Conservation (phyloP, 2,888 invertebrate species). For the Caenorhabditis sp. region DNA sequence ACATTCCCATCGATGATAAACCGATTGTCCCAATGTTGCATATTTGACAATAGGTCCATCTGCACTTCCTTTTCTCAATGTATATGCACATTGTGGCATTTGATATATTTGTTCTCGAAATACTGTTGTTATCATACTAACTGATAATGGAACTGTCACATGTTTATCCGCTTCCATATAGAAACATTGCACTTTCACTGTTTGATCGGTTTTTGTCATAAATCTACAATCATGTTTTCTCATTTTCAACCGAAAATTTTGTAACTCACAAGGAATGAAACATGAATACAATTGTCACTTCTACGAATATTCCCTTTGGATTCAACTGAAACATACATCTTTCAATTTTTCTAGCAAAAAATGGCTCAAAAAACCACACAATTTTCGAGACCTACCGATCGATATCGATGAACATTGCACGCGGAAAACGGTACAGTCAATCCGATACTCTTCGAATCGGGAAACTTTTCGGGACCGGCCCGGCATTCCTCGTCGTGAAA, state of each 20-base stretch:
- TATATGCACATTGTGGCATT: conserved; percentile 70
- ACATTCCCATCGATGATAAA: conserved; percentile 68
- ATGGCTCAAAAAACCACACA: background rate
- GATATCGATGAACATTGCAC: conserved; percentile 69
- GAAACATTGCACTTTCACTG: conserved; percentile 70
- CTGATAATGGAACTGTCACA: conserved; percentile 67
- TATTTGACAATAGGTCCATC: conserved; percentile 68
- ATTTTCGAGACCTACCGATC: conserved; percentile 67
- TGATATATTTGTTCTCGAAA: conserved; percentile 68
- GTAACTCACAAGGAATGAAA: conserved; percentile 62
- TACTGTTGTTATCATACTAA: conserved; percentile 70
- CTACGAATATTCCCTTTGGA: conserved; percentile 69
- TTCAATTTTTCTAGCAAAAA: background rate
- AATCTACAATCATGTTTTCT: conserved; percentile 38
- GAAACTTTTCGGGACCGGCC: conserved; percentile 64
- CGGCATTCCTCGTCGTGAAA: conserved; percentile 66
- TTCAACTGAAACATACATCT: conserved; percentile 55
- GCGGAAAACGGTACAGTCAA: conserved; percentile 68
- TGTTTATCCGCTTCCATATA: conserved; percentile 71
- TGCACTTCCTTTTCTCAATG: conserved; percentile 63
- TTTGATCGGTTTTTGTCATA: conserved; percentile 71
- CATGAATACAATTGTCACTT: conserved; percentile 69
- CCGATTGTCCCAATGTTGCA: conserved; percentile 65
- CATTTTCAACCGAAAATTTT: too few relatives aligned
- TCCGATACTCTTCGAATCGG: conserved; percentile 62